phyloP scores from a whole-genome alignment of 2,797 vertebrate species.

The Anabas testudineus region DNA sequence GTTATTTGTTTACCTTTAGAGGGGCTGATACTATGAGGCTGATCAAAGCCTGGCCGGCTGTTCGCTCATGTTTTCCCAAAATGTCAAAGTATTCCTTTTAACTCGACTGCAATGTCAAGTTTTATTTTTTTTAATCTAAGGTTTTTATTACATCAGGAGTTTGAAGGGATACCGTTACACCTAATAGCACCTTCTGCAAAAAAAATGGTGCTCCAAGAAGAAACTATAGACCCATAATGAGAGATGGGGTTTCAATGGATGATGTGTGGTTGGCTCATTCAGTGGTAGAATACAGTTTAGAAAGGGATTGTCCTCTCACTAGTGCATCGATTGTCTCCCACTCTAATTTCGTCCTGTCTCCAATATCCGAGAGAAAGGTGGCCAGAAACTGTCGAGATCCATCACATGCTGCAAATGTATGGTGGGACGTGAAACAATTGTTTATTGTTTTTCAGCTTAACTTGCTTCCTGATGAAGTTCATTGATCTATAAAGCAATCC shows the following conservation, averaged over 20 bases:
- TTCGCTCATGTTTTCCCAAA: neutral
- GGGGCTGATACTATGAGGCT: too few species aligned
- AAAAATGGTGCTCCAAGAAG: slow-evolving; percentile 14
- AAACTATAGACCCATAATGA: slow-evolving; percentile 44
- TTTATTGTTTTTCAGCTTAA: slow-evolving; percentile 77
- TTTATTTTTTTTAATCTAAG: slow-evolving; percentile 8
- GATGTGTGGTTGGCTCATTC: slow-evolving; percentile 39
- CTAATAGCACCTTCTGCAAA: slow-evolving; percentile 33
- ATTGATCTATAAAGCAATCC: slow-evolving; percentile 75
- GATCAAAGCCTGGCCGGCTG: too few species aligned
- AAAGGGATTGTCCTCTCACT: slow-evolving; percentile 62
- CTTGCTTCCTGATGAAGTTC: slow-evolving; percentile 76
- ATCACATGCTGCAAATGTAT: slow-evolving; percentile 62
- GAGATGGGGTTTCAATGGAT: slow-evolving; percentile 48
- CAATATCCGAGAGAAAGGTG: slow-evolving; percentile 60
- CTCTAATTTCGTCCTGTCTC: slow-evolving; percentile 65
- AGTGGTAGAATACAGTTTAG: slow-evolving; percentile 33
- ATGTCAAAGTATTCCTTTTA: neutral
- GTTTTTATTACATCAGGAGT: slow-evolving; percentile 33
- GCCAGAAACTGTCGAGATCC: slow-evolving; percentile 54
- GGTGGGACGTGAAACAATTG: slow-evolving; percentile 69
- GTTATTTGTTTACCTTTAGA: too few species aligned
- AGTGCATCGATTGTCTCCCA: slow-evolving; percentile 66
- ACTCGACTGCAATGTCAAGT: neutral
- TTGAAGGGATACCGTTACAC: slow-evolving; percentile 30